Evolutionary conservation across 2,113 vertebrate genomes (phyloP).

Genomic region (Caranx ignobilis): DNA sequence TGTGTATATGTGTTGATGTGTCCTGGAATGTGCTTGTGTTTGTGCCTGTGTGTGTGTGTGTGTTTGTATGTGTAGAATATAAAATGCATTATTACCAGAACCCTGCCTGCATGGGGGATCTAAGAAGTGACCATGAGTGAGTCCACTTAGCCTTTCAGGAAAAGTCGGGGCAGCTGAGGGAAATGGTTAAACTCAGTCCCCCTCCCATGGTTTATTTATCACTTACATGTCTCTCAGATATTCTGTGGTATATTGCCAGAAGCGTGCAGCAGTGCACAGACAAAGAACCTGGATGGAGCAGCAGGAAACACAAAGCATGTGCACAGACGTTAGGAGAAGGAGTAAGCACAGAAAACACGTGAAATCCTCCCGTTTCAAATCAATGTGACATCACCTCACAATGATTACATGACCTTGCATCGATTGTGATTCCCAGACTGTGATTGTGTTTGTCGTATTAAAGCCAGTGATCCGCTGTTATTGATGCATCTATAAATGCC

Average conservation of each 20-base stretch:
- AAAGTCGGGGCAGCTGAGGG: neutral
- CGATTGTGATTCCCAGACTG: conserved; percentile 20
- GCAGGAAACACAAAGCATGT: conserved; percentile 23
- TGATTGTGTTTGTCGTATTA: conserved; percentile 41
- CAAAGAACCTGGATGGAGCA: conserved; percentile 32
- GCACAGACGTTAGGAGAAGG: conserved; percentile 10
- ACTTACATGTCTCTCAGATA: conserved; percentile 12
- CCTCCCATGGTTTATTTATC: conserved; percentile 47
- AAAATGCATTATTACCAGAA: conserved; percentile 18
- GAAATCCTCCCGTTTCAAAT: conserved; percentile 22
- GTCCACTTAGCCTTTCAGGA: conserved; percentile 39
- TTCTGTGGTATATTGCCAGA: conserved; percentile 2
- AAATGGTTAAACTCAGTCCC: conserved; percentile 29
- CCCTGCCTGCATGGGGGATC: conserved; percentile 18
- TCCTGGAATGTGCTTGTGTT: conserved; percentile 5
- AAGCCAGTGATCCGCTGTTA: conserved; percentile 33
- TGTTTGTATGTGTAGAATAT: conserved; percentile 26
- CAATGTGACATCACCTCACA: neutral
- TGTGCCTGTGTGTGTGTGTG: neutral
- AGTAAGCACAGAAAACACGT: neutral
- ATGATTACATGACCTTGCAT: conserved; percentile 38
- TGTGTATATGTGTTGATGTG: conserved; percentile 12
- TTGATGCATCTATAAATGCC: conserved; percentile 45
- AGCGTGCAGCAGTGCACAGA: conserved; percentile 25
- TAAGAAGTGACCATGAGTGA: conserved; percentile 51